phyloP scores from a whole-genome alignment of 1,140 invertebrate species.

The Musca domestica region DNA sequence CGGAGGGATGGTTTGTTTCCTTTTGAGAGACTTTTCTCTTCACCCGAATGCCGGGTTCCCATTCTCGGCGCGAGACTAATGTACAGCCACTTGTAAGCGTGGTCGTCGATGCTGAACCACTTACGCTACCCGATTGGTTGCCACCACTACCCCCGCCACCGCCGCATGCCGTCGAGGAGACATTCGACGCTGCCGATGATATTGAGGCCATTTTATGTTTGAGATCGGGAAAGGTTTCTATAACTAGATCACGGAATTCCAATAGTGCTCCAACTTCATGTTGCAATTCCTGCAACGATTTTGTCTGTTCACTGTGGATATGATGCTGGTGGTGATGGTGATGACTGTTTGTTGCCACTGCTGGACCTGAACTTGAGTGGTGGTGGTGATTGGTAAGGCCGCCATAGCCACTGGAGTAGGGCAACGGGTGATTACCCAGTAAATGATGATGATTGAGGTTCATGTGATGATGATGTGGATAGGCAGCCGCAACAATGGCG shows the following conservation, averaged over 20 bases:
- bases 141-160: conserved; percentile 33
- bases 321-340: conserved; percentile 39
- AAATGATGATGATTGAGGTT: conserved; percentile 37
- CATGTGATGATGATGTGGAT: conserved; percentile 41
- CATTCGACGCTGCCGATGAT: conserved; percentile 50
- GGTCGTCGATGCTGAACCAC: conserved; percentile 7
- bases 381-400: conserved; percentile 29
- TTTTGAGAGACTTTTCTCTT: conserved; percentile 63
- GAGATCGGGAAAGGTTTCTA: conserved; percentile 86
- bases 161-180: conserved; percentile 33
- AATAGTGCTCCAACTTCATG: conserved; percentile 85
- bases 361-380: conserved; percentile 7
- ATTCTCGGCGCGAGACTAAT: conserved; percentile 59
- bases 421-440: conserved; percentile 38
- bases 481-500: not conserved
- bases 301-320: conserved; percentile 53
- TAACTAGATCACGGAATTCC: conserved; percentile 86
- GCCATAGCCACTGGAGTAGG: conserved; percentile 45
- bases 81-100: conserved; percentile 29
- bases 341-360: conserved; percentile 44
- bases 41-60: conserved; percentile 76
- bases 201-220: conserved; percentile 72
- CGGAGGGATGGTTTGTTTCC: conserved; percentile 48
- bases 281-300: conserved; percentile 70
- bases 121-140: not conserved